Evolutionary conservation across 2,797 vertebrate species (phyloP).

Genomic region (Sebastes cheni): DNA sequence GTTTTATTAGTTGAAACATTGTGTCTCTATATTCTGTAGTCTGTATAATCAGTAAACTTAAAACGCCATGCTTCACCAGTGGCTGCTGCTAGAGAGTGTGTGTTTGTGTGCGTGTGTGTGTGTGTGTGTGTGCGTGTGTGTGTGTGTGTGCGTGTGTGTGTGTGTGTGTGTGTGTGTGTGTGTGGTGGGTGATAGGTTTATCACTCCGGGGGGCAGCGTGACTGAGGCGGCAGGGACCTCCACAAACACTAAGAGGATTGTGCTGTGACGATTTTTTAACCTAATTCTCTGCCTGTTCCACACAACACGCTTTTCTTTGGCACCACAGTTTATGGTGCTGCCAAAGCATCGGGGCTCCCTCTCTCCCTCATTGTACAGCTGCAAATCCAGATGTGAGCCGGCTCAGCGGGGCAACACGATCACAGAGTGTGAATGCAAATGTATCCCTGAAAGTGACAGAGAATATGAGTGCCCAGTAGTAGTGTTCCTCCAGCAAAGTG

Average conservation of each 20-base stretch:
- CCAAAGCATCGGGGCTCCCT: neutral
- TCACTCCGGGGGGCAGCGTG: conserved; percentile 12
- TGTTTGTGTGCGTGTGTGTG: neutral
- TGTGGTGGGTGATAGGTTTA: conserved; percentile 15
- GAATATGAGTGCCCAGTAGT: neutral
- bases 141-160: neutral
- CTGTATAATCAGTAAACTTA: neutral
- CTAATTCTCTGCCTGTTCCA: conserved; percentile 16
- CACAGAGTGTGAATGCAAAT: neutral
- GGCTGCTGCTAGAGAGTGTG: neutral
- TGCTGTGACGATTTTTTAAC: conserved; percentile 20
- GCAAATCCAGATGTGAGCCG: conserved; percentile 19
- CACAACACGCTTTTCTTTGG: neutral
- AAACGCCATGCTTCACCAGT: neutral
- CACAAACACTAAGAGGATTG: conserved; percentile 38
- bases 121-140: too few species aligned
- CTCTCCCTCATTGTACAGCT: neutral
- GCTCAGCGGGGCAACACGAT: neutral
- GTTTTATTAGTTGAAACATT: too few species aligned
- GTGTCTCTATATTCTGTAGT: neutral
- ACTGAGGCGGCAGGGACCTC: conserved; percentile 5
- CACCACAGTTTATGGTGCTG: neutral
- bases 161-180: neutral
- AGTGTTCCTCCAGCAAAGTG: neutral
- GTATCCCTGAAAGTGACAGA: neutral